Percentiles rank a stretch among this genome's conserved stretches.
phyloP scores from a whole-genome alignment of 2,797 vertebrate species.

The Molossus molossus region DNA sequence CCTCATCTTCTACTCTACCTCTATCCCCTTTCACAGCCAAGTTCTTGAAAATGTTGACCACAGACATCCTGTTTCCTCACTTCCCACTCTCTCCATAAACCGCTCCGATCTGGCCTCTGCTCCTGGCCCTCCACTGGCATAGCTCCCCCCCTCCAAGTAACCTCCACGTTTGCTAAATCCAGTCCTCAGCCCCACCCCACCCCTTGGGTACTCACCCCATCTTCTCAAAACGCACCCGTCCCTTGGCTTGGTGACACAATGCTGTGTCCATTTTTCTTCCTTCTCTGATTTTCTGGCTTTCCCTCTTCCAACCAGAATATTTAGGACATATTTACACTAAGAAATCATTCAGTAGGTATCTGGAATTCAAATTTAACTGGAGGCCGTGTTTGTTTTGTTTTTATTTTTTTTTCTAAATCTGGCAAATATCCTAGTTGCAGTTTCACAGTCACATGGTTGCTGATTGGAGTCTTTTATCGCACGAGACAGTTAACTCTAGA shows the following conservation, averaged over 20 bases:
- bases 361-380: constrained; percentile 66
- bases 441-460: constrained; percentile 42
- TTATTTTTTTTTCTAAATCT: constrained; percentile 58
- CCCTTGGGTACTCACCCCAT: background rate
- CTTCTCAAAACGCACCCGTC: background rate
- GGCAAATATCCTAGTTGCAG: constrained; percentile 36
- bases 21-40: constrained; percentile 9
- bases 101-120: background rate
- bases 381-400: constrained; percentile 26
- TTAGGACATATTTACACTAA: constrained; percentile 19
- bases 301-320: background rate
- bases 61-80: background rate
- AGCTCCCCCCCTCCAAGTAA: background rate
- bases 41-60: constrained; percentile 56
- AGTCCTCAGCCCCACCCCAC: background rate
- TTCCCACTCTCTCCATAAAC: background rate
- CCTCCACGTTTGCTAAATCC: background rate
- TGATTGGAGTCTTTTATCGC: constrained; percentile 70
- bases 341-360: constrained; percentile 6
- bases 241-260: background rate
- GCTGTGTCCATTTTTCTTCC: background rate
- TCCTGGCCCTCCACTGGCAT: background rate
- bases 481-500: constrained; percentile 8
- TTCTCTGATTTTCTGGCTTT: constrained; percentile 38
- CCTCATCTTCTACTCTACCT: background rate